Base-by-base conservation (phyloP, 2,888 invertebrate species). In the Lepidocyrtinus sp. region DNA sequence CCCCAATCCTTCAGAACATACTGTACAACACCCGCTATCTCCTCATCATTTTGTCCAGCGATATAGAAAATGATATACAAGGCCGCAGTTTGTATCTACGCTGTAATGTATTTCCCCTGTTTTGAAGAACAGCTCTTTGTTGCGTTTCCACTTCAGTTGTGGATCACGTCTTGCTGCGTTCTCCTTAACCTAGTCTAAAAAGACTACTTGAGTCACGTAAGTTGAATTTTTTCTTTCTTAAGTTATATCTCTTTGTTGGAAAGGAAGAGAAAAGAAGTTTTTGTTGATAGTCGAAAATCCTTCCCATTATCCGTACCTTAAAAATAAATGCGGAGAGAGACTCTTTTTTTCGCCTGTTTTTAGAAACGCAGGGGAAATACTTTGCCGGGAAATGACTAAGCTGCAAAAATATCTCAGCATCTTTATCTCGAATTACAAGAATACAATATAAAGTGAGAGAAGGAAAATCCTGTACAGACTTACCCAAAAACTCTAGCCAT, bases 121-220 rank as follows among this genome's bases (percentile, higher is more conserved):
- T 24, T 50, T 12, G 27, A 17, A 46, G 15, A 46, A 22, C n/a
- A 17, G 21, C 22, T 21, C 25, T 63, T 75, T 62, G 69, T 64
- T 65, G 55, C 59, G 65, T 77, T 65, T 71, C 65, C 62, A 65
- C 70, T 77, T 77, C 61, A 68, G 24, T 22, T 59, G 59, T 71
- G 65, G 65, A 72, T 78, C 77, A 72, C 77, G 77, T 78, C 77
- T 59, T 61, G 63, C 62, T 67, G 65, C 45, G 65, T 24, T 55
- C 61, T 73, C 55, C 36, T 36, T 46, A 78, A 71, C 71, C 50
- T 7, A 17, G 59, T 17, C 59, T 71, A 55, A 26, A 59, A 71
- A 65, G 62, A 78, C 77, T 2, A 50, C 50, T 78, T 67, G 26
- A 65, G 72, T 72, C 77, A 78, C 72, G 77, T 78, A 78, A 78